Percentiles rank a stretch among this genome's conserved stretches.
These are phyloP conservation scores for Cyanocitta stelleri DNA, from an alignment of 2,113 vertebrate genomes.

Conservation along the genomic window DNA sequence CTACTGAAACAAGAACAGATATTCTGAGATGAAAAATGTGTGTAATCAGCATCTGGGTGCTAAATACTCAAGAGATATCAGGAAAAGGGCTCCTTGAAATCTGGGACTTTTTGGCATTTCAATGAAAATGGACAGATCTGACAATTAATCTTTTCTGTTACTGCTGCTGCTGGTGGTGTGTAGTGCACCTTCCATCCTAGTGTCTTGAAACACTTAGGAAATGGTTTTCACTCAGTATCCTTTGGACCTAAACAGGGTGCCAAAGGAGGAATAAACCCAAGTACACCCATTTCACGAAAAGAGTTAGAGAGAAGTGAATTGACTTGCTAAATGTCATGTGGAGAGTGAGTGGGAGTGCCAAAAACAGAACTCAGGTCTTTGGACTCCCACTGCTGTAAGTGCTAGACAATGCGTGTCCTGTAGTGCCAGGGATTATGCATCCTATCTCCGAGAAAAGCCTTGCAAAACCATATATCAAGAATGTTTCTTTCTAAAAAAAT, in stretches of 20 bases:
- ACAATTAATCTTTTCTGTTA: background rate
- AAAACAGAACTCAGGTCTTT: background rate
- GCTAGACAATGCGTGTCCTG: background rate
- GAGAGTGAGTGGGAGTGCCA: background rate
- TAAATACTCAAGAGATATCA: background rate
- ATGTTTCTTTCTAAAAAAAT: background rate
- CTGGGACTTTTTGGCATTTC: background rate
- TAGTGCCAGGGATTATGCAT: background rate
- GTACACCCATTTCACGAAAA: background rate
- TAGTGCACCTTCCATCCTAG: background rate
- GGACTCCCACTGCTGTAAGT: background rate
- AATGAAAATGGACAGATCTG: background rate
- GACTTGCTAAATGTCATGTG: background rate
- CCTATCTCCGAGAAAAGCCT: background rate
- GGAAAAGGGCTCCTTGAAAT: background rate
- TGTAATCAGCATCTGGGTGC: background rate
- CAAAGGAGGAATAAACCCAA: background rate
- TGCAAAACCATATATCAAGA: background rate
- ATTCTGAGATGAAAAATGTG: background rate
- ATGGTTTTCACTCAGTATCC: background rate
- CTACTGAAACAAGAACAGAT: background rate
- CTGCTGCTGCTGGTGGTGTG: background rate
- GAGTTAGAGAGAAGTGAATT: constrained; percentile 1
- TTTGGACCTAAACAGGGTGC: background rate
- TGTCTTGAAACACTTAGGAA: background rate